phyloP scores from a whole-genome alignment of 2,888 invertebrate species.

The Anthoptus insignis region DNA sequence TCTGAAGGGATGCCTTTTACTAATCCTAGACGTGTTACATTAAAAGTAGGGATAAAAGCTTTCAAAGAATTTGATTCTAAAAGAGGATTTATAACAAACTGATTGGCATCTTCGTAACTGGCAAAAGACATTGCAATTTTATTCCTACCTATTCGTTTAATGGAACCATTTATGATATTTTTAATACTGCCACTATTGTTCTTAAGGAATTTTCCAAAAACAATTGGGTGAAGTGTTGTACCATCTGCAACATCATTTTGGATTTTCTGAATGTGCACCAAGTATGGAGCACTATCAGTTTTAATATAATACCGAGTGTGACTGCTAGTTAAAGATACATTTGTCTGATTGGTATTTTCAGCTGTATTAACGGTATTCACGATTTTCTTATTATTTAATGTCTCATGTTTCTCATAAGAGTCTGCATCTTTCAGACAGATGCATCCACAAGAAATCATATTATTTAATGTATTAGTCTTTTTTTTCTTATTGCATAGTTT shows the following conservation, averaged over 20 bases:
- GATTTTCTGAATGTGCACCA: background rate
- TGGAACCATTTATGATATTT: conserved; percentile 17
- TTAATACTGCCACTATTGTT: conserved; percentile 10
- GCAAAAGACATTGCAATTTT: conserved; percentile 14
- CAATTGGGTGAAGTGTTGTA: conserved; percentile 2
- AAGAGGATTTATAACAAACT: background rate
- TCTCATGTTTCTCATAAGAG: too few species aligned
- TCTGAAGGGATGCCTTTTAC: conserved; percentile 18
- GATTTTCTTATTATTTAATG: too few species aligned
- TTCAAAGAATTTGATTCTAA: conserved; percentile 10
- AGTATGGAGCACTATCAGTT: background rate
- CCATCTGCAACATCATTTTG: background rate
- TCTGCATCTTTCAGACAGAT: too few species aligned
- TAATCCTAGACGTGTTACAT: conserved; percentile 7
- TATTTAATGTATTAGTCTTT: too few species aligned
- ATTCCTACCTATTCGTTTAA: conserved; percentile 12
- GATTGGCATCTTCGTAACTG: conserved; percentile 10
- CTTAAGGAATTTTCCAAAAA: conserved; percentile 4
- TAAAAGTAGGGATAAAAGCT: conserved; percentile 20
- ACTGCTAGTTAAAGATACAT: too few species aligned
- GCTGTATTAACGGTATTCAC: too few species aligned
- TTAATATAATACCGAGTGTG: background rate
- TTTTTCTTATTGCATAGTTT: too few species aligned
- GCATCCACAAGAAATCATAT: too few species aligned
- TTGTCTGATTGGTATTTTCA: too few species aligned